Evolutionary conservation across 1,140 invertebrate species (phyloP), one percentile per base, ranked within the genome.

Genomic region (Battus philenor): DNA sequence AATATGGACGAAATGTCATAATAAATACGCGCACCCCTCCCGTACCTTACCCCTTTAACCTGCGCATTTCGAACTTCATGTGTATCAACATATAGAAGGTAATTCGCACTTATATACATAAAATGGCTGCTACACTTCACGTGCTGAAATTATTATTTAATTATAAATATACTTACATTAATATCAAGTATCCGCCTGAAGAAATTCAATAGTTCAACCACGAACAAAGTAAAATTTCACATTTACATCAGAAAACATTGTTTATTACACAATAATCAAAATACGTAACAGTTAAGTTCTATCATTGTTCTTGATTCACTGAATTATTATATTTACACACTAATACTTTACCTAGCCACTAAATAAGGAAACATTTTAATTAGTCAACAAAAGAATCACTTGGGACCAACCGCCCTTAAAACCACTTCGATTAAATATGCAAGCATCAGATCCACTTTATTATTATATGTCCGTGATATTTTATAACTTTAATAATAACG

Each of bases 21-120:
- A 29, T 29, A 33, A 33, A 33, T 33, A 5, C 13, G 27, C 29
- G 45, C 48, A 22, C 36, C 43, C 45, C 44, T 24, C 31, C n/a
- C n/a, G n/a, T n/a, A n/a, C 32, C 31, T 15, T 33, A 43, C 11
- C 15, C 50, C 47, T 52, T 53, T 63, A 57, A 53, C 65, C 65
- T 68, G 65, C 61, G 65, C 62, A 62, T 56, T 62, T 59, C 43
- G 41, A 62, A 54, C 48, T 52, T 57, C 44, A 50, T 48, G 34
- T 55, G 52, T 50, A 54, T 54, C 50, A 45, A 36, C n/a, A n/a
- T 43, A 30, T 50, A 48, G 47, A 16, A 34, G 18, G 13, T 16
- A 32, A 9, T 34, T 41, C 24, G 20, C 15, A 27, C 10, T 13
- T 16, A 16, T 13, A 29, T 41, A 41, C 10, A 5, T 18, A 41